Conservation (phyloP, 92 coral and sea anemone genomes). For the Epizoanthus illoricatus region DNA sequence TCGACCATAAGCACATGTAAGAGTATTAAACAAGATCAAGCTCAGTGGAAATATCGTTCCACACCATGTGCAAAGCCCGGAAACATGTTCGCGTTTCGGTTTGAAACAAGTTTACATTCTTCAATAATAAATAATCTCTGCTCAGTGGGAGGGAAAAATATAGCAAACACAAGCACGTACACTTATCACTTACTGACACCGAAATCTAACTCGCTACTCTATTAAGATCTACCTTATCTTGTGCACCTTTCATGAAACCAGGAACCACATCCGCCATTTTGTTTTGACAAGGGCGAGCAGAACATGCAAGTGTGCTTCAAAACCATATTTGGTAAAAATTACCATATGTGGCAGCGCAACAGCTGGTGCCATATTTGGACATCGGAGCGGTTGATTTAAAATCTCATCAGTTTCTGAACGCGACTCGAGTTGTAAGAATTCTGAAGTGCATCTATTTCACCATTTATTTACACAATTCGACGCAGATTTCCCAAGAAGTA, state of each 20-base stretch:
- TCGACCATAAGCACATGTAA: too few relatives aligned
- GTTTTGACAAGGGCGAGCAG: neutral
- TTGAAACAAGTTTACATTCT: neutral
- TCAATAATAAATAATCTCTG: neutral
- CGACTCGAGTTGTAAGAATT: neutral
- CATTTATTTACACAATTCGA: neutral
- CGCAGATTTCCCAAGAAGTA: neutral
- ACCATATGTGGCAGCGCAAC: slow-evolving; percentile 14
- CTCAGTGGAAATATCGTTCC: too few relatives aligned
- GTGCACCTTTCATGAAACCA: neutral
- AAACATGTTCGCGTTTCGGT: neutral
- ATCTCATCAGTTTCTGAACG: neutral
- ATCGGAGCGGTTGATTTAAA: slow-evolving; percentile 42
- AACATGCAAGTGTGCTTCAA: neutral
- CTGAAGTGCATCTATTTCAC: too few relatives aligned
- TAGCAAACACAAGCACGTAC: neutral
- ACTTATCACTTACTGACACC: neutral
- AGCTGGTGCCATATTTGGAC: slow-evolving; percentile 32
- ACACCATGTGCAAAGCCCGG: neutral
- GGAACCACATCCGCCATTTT: slow-evolving; percentile 33
- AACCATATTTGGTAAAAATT: slow-evolving; percentile 27
- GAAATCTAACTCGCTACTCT: neutral
- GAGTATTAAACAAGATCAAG: too few relatives aligned
- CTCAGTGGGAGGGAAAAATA: neutral
- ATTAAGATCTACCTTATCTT: neutral